Conservation (phyloP, 2,797 vertebrate genomes). For the Rousettus madagascariensis region DNA sequence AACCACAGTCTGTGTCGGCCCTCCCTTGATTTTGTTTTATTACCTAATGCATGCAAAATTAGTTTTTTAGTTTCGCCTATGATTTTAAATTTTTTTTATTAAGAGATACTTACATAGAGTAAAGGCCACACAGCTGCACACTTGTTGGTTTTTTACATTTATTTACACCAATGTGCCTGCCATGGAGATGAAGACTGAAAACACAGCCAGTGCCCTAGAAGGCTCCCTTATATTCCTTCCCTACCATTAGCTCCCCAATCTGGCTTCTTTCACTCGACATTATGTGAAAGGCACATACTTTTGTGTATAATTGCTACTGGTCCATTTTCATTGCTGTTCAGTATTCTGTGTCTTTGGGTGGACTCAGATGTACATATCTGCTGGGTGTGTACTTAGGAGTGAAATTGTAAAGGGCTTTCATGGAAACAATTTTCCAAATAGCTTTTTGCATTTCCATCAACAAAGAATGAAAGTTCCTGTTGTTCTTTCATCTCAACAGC, state of each 20-base stretch:
- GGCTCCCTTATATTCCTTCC: accelerated
- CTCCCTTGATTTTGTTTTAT: neutral
- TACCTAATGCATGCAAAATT: neutral
- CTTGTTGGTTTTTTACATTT: neutral
- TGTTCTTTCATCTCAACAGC: neutral
- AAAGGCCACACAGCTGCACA: neutral
- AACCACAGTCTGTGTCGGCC: neutral
- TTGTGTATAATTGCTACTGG: accelerated
- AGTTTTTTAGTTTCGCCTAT: neutral
- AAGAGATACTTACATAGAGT: neutral
- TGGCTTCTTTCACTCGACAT: neutral
- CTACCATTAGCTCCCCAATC: accelerated
- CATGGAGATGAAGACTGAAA: neutral
- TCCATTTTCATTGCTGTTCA: neutral
- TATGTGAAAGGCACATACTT: neutral
- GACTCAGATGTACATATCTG: accelerated
- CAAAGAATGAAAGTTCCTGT: neutral
- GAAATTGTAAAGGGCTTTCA: neutral
- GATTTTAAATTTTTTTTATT: neutral
- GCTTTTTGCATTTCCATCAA: neutral
- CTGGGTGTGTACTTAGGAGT: neutral
- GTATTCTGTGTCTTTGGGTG: neutral
- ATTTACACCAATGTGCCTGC: accelerated
- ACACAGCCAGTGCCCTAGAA: neutral
- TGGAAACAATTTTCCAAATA: neutral